These are phyloP conservation scores for Drosophila rufa DNA, from an alignment of 1,140 invertebrate genomes.

Conservation along the genomic window DNA sequence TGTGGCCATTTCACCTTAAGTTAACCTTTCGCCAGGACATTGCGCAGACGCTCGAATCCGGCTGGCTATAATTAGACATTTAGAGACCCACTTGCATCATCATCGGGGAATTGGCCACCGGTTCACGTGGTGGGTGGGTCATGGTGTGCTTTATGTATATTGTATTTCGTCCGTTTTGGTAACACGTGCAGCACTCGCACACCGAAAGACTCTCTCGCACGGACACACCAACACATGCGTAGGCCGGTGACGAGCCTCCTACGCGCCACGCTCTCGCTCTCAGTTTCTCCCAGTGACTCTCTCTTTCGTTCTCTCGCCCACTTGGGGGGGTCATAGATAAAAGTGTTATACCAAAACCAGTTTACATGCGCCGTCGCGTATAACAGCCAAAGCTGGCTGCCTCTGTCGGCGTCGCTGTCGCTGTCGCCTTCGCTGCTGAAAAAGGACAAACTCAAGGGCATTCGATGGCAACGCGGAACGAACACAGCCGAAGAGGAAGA, in stretches of 20 bases:
- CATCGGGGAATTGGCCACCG: conserved; percentile 27
- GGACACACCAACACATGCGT: conserved; percentile 16
- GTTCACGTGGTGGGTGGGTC: conserved; percentile 34
- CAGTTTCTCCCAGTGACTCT: background rate
- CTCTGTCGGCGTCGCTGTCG: conserved; percentile 23
- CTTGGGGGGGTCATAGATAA: conserved; percentile 9
- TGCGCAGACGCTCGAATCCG: conserved; percentile 16
- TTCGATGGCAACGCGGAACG: conserved; percentile 44
- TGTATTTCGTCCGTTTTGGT: conserved; percentile 15
- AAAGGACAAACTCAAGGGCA: conserved; percentile 81
- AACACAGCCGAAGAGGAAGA: conserved; percentile 21
- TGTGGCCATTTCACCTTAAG: conserved; percentile 48
- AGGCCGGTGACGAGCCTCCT: conserved; percentile 68
- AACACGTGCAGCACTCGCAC: conserved; percentile 30
- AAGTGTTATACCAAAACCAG: conserved; percentile 60
- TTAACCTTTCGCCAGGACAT: conserved; percentile 41
- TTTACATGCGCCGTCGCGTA: conserved; percentile 61
- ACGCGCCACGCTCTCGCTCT: conserved; percentile 11
- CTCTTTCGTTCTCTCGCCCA: conserved; percentile 1
- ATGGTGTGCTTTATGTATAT: conserved; percentile 15
- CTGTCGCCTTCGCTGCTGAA: conserved; percentile 41
- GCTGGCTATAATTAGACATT: conserved; percentile 34
- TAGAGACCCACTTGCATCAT: conserved; percentile 39
- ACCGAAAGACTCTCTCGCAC: conserved; percentile 3
- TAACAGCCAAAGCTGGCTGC: conserved; percentile 47